Conservation (phyloP, 1,140 invertebrate species). For the Nasonia longicornis region DNA sequence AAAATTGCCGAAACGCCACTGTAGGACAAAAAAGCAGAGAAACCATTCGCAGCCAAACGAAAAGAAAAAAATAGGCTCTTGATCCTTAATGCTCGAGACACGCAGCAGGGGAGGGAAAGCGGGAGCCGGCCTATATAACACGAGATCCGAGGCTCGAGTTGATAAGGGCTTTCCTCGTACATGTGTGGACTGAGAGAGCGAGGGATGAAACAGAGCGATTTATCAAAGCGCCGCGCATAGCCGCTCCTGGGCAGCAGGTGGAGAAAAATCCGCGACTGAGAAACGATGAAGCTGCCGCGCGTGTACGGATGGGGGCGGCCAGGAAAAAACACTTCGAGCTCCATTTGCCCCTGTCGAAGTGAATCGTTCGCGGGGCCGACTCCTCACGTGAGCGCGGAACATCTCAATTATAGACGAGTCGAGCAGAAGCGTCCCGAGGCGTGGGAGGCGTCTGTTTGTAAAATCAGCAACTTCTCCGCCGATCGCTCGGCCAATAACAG, state of each 20-base stretch:
- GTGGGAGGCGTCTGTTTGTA: conserved; percentile 7
- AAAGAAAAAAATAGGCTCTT: conserved; percentile 28
- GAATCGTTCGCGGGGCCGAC: conserved; percentile 22
- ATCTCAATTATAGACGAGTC: conserved; percentile 33
- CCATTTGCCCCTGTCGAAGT: conserved; percentile 41
- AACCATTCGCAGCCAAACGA: background rate
- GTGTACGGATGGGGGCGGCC: conserved; percentile 14
- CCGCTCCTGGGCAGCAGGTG: conserved; percentile 57
- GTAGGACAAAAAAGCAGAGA: conserved; percentile 33
- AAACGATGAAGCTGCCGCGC: conserved; percentile 52
- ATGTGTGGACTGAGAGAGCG: conserved; percentile 46
- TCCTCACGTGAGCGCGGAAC: conserved; percentile 14
- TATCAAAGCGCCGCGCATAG: conserved; percentile 57
- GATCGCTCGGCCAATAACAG: background rate
- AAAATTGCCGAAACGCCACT: conserved; percentile 21
- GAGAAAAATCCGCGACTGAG: conserved; percentile 54
- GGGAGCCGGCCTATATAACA: conserved; percentile 41
- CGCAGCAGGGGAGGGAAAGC: conserved; percentile 44
- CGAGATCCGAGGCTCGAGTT: conserved; percentile 51
- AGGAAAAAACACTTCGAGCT: conserved; percentile 12
- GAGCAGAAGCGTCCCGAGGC: background rate
- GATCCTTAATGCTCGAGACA: conserved; percentile 20
- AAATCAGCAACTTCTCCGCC: background rate
- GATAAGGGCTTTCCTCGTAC: conserved; percentile 55
- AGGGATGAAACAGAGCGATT: conserved; percentile 60